A percentile compares a stretch with the other conserved stretches of the same genome.
Conservation (phyloP, 2,113 vertebrate genomes). For the Sminthopsis crassicaudata region DNA sequence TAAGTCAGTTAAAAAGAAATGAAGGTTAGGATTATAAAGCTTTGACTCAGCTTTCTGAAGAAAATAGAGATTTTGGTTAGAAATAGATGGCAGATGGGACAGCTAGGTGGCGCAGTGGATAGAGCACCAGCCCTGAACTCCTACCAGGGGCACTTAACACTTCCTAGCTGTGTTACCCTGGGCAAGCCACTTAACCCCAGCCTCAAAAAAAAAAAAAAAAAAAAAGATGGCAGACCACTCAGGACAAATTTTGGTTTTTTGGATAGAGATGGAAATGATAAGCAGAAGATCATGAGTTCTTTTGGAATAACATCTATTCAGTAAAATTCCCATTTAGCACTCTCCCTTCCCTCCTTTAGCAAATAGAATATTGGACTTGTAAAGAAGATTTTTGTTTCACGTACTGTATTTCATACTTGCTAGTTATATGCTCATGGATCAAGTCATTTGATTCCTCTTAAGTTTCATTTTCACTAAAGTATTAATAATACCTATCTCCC, state of each 20-base stretch:
- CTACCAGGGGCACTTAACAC: no score
- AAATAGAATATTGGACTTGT: background rate
- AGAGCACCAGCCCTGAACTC: no score
- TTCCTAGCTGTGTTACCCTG: no score
- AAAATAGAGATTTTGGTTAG: background rate
- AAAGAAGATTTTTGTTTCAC: background rate
- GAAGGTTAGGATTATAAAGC: background rate
- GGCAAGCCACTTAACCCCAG: no score
- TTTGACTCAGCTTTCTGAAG: background rate
- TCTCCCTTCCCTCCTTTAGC: background rate
- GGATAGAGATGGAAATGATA: background rate
- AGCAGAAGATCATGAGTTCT: background rate
- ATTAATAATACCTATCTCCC: background rate
- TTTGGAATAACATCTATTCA: background rate
- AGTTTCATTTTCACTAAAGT: background rate
- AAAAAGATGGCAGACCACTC: background rate
- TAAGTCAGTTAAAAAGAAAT: no score
- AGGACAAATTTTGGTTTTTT: background rate
- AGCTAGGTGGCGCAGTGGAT: no score
- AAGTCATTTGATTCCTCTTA: background rate
- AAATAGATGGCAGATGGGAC: background rate
- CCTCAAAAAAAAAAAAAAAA: no score
- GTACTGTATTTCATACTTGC: background rate
- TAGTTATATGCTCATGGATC: background rate
- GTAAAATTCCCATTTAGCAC: background rate